Percentiles rank a stretch among this genome's conserved stretches.
Conservation (phyloP, 2,113 vertebrate genomes). For the Petrocephalus zakoni region DNA sequence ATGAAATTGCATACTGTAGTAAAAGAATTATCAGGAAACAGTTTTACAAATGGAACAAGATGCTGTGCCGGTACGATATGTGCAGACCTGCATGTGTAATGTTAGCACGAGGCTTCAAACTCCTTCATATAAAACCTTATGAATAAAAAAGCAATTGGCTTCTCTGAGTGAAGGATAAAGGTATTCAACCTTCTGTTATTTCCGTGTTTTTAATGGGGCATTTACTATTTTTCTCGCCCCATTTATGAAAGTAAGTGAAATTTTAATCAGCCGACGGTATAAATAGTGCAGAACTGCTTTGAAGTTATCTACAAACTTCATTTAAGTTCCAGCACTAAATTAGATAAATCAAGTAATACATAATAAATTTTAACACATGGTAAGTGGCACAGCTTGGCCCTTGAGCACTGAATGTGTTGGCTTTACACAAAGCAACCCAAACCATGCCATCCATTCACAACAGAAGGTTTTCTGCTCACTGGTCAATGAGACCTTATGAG, state of each 20-base stretch:
- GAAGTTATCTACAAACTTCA: background rate
- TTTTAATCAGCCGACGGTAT: background rate
- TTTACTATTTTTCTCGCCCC: background rate
- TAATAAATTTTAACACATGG: background rate
- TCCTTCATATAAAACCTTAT: background rate
- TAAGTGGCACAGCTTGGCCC: background rate
- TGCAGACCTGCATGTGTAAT: background rate
- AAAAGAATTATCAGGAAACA: background rate
- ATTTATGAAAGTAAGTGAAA: background rate
- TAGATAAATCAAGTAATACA: background rate
- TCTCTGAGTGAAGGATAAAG: background rate
- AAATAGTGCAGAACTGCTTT: background rate
- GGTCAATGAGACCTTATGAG: background rate
- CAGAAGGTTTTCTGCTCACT: background rate
- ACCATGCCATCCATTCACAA: background rate
- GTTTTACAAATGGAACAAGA: background rate
- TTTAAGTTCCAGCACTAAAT: background rate
- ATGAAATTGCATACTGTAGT: background rate
- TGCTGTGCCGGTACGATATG: background rate
- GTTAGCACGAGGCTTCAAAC: background rate
- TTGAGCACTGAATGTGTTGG: background rate
- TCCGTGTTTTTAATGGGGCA: background rate
- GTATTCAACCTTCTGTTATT: background rate
- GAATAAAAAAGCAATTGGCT: background rate
- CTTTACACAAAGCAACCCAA: background rate